These are phyloP conservation scores for Halcyon senegalensis DNA, from an alignment of 2,113 vertebrate genomes.

Conservation along the genomic window DNA sequence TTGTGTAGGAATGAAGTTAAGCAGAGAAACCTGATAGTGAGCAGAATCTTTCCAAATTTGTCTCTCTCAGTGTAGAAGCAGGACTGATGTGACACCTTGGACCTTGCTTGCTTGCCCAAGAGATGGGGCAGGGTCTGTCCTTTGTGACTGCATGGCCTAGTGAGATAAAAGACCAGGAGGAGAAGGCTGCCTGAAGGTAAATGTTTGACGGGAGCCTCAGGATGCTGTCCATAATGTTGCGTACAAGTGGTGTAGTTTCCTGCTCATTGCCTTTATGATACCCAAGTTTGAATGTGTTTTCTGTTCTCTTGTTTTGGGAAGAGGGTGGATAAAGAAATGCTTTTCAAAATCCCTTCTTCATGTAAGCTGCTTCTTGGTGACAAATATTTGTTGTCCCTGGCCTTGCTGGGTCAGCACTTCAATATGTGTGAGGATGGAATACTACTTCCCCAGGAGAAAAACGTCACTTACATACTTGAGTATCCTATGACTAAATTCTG, in stretches of 20 bases:
- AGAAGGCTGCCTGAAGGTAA: not conserved
- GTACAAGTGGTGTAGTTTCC: not conserved
- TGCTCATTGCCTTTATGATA: not conserved
- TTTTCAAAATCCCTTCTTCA: not conserved
- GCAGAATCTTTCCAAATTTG: not conserved
- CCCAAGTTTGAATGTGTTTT: not conserved
- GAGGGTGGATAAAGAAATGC: not conserved
- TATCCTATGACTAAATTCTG: not conserved
- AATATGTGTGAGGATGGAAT: not conserved
- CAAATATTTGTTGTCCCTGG: slow-evolving; percentile 9
- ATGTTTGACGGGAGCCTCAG: not conserved
- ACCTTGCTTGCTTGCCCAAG: not conserved
- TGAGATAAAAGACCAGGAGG: not conserved
- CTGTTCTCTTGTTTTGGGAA: not conserved
- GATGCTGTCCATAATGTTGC: accelerated
- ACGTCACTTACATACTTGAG: not conserved
- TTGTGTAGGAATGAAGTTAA: not conserved
- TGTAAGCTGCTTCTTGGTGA: not conserved
- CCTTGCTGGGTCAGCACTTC: slow-evolving; percentile 47
- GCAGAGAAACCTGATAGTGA: not conserved
- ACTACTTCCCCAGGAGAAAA: not conserved
- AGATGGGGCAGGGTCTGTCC: not conserved
- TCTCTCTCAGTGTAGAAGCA: not conserved
- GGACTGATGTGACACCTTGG: not conserved
- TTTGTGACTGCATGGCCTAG: not conserved